phyloP scores from a whole-genome alignment of 2,113 vertebrate genomes.

The Canis aureus region DNA sequence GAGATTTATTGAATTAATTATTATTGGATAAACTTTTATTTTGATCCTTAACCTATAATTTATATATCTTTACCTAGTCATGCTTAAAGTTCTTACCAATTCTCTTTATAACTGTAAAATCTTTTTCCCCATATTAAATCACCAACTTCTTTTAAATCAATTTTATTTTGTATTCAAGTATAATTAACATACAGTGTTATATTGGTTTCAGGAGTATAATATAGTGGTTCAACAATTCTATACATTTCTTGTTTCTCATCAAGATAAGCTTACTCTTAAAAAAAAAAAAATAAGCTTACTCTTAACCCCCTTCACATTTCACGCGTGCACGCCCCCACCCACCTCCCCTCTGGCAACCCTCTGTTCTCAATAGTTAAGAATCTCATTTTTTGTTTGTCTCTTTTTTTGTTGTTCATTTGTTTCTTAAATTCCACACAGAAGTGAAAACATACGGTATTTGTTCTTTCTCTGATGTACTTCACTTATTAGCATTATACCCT shows the following conservation, averaged over 20 bases:
- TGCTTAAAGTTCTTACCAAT: neutral
- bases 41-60: neutral
- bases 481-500: neutral
- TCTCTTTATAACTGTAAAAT: neutral
- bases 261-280: neutral
- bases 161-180: neutral
- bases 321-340: rapidly evolving
- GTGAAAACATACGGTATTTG: neutral
- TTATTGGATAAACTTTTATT: neutral
- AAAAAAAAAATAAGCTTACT: neutral
- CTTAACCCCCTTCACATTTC: neutral
- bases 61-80: neutral
- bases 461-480: neutral
- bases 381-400: neutral
- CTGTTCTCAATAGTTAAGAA: neutral
- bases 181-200: neutral
- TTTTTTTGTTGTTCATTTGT: neutral
- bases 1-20: neutral
- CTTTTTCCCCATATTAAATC: neutral
- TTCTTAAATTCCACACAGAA: neutral
- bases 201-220: neutral
- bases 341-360: neutral
- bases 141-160: neutral
- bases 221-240: neutral
- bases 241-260: neutral